phyloP scores from a whole-genome alignment of 92 coral and sea anemone genomes.

The Zoanthus sansibaricus region DNA sequence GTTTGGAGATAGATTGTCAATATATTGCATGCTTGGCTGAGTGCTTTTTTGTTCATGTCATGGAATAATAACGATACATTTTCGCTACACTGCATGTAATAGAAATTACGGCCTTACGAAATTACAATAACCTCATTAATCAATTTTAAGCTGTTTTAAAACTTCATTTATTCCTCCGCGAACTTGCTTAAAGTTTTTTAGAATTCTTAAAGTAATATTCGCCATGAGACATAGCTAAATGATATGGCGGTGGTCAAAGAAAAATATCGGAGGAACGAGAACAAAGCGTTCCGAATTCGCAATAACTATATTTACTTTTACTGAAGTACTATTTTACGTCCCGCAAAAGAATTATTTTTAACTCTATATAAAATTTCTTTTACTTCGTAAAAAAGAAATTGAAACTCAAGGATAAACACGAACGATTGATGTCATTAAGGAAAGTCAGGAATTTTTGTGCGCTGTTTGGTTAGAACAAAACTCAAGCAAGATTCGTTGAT shows the following conservation, averaged over 20 bases:
- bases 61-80: not conserved
- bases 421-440: not conserved
- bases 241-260: not conserved
- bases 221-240: not conserved
- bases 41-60: not conserved
- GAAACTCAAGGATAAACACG: not conserved
- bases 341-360: not conserved
- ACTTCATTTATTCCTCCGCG: not conserved
- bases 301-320: not conserved
- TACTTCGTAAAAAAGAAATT: not conserved
- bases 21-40: conserved; percentile 31
- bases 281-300: not conserved
- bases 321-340: not conserved
- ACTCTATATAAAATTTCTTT: not conserved
- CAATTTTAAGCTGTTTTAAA: not conserved
- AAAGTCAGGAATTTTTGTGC: not conserved
- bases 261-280: not conserved
- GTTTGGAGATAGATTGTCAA: conserved; percentile 27
- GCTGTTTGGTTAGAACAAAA: too few species aligned
- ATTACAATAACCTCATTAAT: not conserved
- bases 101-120: not conserved
- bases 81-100: not conserved
- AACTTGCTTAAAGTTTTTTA: not conserved
- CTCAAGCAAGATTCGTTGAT: not conserved
- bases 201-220: not conserved